Evolutionary conservation across 2,113 vertebrate genomes (phyloP).

Genomic region (Ophiodon elongatus): DNA sequence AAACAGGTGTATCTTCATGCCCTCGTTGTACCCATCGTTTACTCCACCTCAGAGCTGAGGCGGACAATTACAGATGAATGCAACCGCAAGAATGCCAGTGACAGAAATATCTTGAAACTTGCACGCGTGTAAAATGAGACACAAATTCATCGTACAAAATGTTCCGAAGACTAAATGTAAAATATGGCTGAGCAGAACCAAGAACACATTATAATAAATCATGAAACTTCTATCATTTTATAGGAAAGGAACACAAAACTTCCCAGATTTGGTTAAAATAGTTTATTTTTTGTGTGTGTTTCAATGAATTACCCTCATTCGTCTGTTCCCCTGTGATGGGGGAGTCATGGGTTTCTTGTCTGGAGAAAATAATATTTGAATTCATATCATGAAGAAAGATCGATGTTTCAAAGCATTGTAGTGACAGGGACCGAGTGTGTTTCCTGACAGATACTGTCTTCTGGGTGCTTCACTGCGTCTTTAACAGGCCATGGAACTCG

Average conservation of each 20-base stretch:
- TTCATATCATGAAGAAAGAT: conserved; percentile 14
- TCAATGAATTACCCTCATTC: not conserved
- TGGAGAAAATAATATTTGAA: not conserved
- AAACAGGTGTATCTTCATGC: not conserved
- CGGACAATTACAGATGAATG: not conserved
- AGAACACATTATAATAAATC: not conserved
- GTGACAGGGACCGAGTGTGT: conserved; percentile 24
- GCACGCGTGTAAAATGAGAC: not conserved
- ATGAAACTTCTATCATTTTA: not conserved
- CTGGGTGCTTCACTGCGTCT: conserved; percentile 21
- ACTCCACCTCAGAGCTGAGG: not conserved
- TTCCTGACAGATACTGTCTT: conserved; percentile 49
- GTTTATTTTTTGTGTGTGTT: not conserved
- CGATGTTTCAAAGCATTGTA: not conserved
- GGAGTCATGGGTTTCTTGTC: not conserved
- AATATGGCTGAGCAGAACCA: not conserved
- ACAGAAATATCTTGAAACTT: not conserved
- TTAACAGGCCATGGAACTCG: not conserved
- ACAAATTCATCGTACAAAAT: not conserved
- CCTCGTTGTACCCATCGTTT: not conserved
- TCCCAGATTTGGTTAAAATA: too few species aligned
- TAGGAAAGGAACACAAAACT: not conserved
- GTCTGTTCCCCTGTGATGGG: not conserved
- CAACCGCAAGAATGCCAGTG: not conserved
- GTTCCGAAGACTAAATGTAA: not conserved